These are phyloP conservation scores for Muraenolepis orangiensis DNA, from an alignment of 2,797 vertebrate genomes.

Conservation along the genomic window DNA sequence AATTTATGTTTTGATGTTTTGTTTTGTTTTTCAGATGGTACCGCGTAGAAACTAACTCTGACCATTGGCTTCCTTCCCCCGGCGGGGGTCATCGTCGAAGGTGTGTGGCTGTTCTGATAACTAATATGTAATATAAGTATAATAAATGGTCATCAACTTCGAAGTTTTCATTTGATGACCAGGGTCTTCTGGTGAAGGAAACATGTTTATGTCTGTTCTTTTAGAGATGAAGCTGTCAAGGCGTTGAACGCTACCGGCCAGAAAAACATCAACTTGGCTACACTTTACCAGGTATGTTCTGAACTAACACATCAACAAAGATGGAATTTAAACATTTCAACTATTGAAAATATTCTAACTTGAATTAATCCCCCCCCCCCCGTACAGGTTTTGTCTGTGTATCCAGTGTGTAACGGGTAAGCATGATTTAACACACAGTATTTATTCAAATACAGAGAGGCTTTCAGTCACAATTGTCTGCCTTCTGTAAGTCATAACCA, in stretches of 20 bases:
- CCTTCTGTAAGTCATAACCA: slow-evolving; percentile 21
- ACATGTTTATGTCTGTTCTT: slow-evolving; percentile 16
- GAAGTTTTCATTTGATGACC: neutral
- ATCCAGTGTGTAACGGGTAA: slow-evolving; percentile 73
- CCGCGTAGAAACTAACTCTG: slow-evolving; percentile 91
- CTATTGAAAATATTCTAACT: neutral
- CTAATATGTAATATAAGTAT: neutral
- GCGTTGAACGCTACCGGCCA: slow-evolving; percentile 86
- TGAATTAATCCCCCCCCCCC: slow-evolving; percentile 11
- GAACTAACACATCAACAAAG: neutral
- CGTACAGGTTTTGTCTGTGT: slow-evolving; percentile 66
- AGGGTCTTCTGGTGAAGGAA: slow-evolving; percentile 1
- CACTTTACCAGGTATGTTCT: slow-evolving; percentile 80
- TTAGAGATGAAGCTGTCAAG: slow-evolving; percentile 82
- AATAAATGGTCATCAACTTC: neutral
- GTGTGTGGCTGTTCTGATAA: slow-evolving; percentile 56
- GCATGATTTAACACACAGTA: neutral
- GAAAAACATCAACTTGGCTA: slow-evolving; percentile 74
- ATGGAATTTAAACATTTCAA: neutral
- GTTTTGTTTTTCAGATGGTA: slow-evolving; percentile 79
- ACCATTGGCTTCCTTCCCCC: slow-evolving; percentile 86
- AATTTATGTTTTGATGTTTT: neutral
- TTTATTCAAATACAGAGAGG: slow-evolving; percentile 5
- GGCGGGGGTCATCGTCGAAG: slow-evolving; percentile 73
- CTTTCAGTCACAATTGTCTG: slow-evolving; percentile 27